Percentiles rank a stretch among this genome's conserved stretches.
Evolutionary conservation across 2,888 invertebrate species (phyloP).

Genomic region (Netelia melanura): DNA sequence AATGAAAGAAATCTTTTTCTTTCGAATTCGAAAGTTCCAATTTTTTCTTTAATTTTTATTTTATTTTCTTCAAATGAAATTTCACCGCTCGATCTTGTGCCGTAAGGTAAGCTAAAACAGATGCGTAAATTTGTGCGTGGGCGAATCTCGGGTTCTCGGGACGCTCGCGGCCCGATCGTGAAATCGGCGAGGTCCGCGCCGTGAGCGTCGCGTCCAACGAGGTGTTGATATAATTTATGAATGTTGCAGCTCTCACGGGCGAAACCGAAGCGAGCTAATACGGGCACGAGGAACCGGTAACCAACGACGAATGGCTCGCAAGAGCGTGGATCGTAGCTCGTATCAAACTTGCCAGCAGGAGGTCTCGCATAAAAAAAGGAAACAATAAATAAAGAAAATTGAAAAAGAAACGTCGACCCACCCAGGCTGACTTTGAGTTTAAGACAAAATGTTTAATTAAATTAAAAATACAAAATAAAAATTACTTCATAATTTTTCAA

Average conservation of each 20-base stretch:
- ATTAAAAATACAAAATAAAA: too few species aligned
- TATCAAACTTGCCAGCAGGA: constrained; percentile 51
- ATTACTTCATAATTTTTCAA: too few species aligned
- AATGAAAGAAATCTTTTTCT: too few species aligned
- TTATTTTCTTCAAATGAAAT: background rate
- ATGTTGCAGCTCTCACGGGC: constrained; percentile 63
- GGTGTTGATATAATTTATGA: constrained; percentile 83
- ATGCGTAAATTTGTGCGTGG: constrained; percentile 65
- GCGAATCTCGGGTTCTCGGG: constrained; percentile 72
- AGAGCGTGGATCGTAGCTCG: constrained; percentile 53
- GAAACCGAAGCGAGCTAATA: constrained; percentile 64
- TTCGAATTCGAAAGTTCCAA: background rate
- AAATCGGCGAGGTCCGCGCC: constrained; percentile 58
- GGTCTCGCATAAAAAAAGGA: constrained; percentile 14
- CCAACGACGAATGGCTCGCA: constrained; percentile 65
- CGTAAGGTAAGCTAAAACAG: constrained; percentile 18
- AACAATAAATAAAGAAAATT: constrained; percentile 24
- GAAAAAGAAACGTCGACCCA: constrained; percentile 19
- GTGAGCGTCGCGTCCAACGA: constrained; percentile 71
- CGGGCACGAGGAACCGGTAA: constrained; percentile 65
- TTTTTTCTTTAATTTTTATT: background rate
- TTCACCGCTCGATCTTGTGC: background rate
- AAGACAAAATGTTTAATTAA: too few species aligned
- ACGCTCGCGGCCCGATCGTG: constrained; percentile 69
- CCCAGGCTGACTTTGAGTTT: background rate